phyloP scores from a whole-genome alignment of 2,888 invertebrate species.

The Pediacus dermestoides region DNA sequence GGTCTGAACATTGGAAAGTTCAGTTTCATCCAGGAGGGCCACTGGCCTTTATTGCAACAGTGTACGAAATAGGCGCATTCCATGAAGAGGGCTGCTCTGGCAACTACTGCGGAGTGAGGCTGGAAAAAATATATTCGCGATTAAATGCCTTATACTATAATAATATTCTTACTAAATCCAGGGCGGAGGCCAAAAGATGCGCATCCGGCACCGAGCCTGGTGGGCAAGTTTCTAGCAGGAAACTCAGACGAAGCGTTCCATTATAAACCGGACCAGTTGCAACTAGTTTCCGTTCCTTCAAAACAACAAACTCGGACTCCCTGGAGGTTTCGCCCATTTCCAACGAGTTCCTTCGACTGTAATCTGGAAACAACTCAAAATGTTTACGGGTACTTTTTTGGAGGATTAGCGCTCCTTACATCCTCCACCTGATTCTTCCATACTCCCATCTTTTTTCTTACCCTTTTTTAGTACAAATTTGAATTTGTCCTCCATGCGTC shows the following conservation, averaged over 20 bases:
- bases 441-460: constrained; percentile 84
- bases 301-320: constrained; percentile 82
- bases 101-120: constrained; percentile 92
- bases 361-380: too few species aligned
- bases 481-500: constrained; percentile 85
- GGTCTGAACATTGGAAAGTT: constrained; percentile 72
- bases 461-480: constrained; percentile 80
- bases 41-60: constrained; percentile 95
- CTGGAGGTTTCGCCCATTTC: constrained; percentile 76
- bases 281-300: constrained; percentile 84
- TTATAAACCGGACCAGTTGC: constrained; percentile 72
- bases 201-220: constrained; percentile 97
- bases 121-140: constrained; percentile 47
- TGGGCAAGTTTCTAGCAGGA: constrained; percentile 90
- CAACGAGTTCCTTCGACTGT: constrained; percentile 77
- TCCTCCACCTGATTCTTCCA: constrained; percentile 78
- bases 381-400: too few species aligned
- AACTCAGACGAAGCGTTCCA: constrained; percentile 88
- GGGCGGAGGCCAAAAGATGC: constrained; percentile 86
- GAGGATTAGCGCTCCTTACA: constrained; percentile 55
- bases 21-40: constrained; percentile 97
- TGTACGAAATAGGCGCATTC: constrained; percentile 98
- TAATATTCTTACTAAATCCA: constrained; percentile 75
- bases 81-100: constrained; percentile 85
- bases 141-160: not conserved